Conservation (phyloP, 2,797 vertebrate genomes). For the Crocodylus rhombifer region DNA sequence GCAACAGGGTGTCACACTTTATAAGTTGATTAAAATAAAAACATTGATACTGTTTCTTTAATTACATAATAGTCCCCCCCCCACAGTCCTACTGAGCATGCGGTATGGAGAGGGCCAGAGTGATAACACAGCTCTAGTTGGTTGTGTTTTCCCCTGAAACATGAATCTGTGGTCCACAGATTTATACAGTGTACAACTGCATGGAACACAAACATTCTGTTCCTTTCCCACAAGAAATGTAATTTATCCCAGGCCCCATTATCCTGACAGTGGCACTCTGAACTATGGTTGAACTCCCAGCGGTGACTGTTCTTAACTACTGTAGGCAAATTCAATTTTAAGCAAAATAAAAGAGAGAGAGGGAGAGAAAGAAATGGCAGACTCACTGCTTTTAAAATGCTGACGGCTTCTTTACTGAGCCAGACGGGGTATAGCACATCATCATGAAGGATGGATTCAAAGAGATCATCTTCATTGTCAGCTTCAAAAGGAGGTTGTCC, state of each 20-base stretch:
- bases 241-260: conserved; percentile 75
- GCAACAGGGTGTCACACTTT: neutral
- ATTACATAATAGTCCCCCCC: neutral
- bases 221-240: conserved; percentile 83
- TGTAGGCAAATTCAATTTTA: conserved; percentile 55
- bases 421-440: conserved; percentile 96
- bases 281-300: conserved; percentile 78
- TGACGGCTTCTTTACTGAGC: conserved; percentile 97
- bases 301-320: conserved; percentile 59
- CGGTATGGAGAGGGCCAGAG: neutral
- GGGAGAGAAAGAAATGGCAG: conserved; percentile 6
- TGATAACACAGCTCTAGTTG: conserved; percentile 32
- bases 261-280: conserved; percentile 74
- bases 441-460: conserved; percentile 96
- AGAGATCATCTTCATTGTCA: conserved; percentile 96
- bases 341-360: neutral
- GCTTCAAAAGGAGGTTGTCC: conserved; percentile 97
- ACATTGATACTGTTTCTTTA: conserved; percentile 33
- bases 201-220: conserved; percentile 81
- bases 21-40: neutral
- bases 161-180: conserved; percentile 56
- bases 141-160: conserved; percentile 65
- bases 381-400: conserved; percentile 95
- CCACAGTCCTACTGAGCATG: neutral
- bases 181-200: conserved; percentile 55